A percentile compares a stretch with the other conserved stretches of the same genome.
phyloP scores from a whole-genome alignment of 2,113 vertebrate genomes.

The Trematocara variabile region DNA sequence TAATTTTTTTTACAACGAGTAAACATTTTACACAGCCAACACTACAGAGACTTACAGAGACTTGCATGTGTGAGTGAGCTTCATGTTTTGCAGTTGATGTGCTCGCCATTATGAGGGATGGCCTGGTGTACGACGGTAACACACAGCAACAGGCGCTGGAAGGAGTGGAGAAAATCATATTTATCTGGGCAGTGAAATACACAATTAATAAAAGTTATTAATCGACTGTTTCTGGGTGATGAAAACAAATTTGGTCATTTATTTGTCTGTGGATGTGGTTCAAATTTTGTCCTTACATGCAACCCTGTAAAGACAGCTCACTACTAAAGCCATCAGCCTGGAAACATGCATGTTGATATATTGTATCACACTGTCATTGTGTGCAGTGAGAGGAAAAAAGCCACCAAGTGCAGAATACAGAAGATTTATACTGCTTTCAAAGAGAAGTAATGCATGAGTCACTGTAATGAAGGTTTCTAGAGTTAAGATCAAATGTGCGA shows the following conservation, averaged over 20 bases:
- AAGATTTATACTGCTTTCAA: background rate
- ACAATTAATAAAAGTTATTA: background rate
- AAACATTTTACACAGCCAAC: slow-evolving; percentile 24
- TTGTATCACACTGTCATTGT: background rate
- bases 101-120: background rate
- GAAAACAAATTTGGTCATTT: background rate
- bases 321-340: background rate
- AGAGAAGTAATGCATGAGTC: background rate
- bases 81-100: background rate
- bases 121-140: background rate
- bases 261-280: background rate
- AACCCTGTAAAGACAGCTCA: background rate
- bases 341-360: background rate
- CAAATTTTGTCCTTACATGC: background rate
- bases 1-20: slow-evolving; percentile 16
- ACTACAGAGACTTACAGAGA: background rate
- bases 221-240: background rate
- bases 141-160: background rate
- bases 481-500: background rate
- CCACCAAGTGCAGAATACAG: background rate
- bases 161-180: background rate
- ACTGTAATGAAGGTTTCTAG: background rate
- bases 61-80: background rate
- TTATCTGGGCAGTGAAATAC: background rate
- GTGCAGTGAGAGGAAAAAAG: background rate